A percentile compares a stretch with the other conserved stretches of the same genome.
Evolutionary conservation across 2,797 vertebrate genomes (phyloP).

Genomic region (Rallus crepitans): DNA sequence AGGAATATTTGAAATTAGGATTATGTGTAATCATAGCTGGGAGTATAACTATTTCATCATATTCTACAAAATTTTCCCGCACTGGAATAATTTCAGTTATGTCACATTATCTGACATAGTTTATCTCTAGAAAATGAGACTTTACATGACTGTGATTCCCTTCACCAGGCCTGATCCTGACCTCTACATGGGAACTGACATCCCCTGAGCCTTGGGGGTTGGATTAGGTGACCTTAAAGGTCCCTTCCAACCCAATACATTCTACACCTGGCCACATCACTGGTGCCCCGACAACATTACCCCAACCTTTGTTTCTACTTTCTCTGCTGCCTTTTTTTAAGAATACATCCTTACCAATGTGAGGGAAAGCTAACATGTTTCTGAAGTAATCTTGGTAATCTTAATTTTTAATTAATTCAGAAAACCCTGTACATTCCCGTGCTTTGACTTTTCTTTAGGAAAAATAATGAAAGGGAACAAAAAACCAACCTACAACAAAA

Average conservation of each 20-base stretch:
- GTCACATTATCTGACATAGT: neutral
- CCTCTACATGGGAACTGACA: neutral
- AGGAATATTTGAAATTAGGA: neutral
- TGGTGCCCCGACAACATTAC: rapidly evolving
- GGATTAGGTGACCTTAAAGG: too few species aligned
- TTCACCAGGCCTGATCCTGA: neutral
- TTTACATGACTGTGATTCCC: neutral
- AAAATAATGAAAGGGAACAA: neutral
- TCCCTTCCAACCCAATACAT: too few species aligned
- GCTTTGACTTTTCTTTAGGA: neutral
- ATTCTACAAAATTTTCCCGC: neutral
- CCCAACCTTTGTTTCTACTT: neutral
- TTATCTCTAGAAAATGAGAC: neutral
- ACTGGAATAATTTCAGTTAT: neutral
- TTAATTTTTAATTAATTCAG: rapidly evolving
- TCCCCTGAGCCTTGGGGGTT: too few species aligned
- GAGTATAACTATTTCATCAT: neutral
- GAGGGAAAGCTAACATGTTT: neutral
- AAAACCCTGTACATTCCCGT: neutral
- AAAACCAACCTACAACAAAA: neutral
- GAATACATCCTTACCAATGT: rapidly evolving
- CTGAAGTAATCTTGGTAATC: neutral
- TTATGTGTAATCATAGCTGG: neutral
- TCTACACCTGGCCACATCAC: too few species aligned
- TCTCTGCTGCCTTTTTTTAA: neutral